A percentile compares a stretch with the other conserved stretches of the same genome.
Conservation (phyloP, 2,797 vertebrate species). For the Aeoliscus strigatus region DNA sequence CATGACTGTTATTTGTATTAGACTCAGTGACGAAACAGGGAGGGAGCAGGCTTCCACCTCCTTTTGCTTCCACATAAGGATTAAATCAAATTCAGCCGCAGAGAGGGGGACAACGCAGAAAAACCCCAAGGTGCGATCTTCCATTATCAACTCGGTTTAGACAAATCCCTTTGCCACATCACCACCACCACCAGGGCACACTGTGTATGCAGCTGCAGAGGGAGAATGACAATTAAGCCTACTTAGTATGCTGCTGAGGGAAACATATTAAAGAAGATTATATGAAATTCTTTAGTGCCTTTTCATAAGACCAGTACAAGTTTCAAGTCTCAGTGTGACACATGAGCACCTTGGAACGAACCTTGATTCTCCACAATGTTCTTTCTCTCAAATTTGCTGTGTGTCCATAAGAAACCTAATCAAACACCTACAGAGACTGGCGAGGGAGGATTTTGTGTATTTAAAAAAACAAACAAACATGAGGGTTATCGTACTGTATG, state of each 20-base stretch:
- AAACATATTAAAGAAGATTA: constrained; percentile 66
- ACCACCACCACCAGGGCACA: constrained; percentile 21
- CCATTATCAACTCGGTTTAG: constrained; percentile 47
- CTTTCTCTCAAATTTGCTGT: constrained; percentile 14
- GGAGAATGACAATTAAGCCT: constrained; percentile 63
- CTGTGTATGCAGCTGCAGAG: constrained; percentile 19
- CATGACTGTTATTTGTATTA: constrained; percentile 43
- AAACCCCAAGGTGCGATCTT: constrained; percentile 42
- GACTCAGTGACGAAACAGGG: constrained; percentile 15
- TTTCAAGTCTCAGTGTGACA: constrained; percentile 42
- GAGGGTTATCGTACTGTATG: not conserved
- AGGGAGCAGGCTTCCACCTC: constrained; percentile 20
- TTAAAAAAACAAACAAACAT: not conserved
- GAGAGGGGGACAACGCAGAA: constrained; percentile 12
- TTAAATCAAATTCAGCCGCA: constrained; percentile 22
- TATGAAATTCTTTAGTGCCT: constrained; percentile 57
- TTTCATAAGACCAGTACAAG: constrained; percentile 48
- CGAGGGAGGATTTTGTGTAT: not conserved
- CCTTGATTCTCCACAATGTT: constrained; percentile 22
- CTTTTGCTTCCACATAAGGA: constrained; percentile 27
- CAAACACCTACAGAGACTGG: not conserved
- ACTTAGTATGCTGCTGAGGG: constrained; percentile 48
- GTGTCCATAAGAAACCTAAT: constrained; percentile 6
- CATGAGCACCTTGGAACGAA: constrained; percentile 8
- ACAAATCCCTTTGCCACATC: constrained; percentile 46